phyloP scores from a whole-genome alignment of 2,888 invertebrate species.

The Chydorus sphaericus region DNA sequence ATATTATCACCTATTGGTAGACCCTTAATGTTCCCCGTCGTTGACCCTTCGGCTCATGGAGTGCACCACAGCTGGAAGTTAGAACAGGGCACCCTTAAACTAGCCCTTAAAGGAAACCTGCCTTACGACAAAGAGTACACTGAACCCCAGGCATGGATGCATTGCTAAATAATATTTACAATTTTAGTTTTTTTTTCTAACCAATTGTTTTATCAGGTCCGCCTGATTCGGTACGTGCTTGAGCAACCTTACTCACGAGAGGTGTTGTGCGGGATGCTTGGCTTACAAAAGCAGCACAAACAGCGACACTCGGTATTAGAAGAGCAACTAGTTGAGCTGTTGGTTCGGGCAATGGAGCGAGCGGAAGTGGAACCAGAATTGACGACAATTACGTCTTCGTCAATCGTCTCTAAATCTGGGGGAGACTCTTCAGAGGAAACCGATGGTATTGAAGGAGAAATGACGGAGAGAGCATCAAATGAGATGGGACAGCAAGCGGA shows the following conservation, averaged over 20 bases:
- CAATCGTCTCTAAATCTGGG: too few relatives aligned
- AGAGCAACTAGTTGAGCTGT: slow-evolving; percentile 79
- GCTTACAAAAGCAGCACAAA: slow-evolving; percentile 79
- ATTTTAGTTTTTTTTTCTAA: too few relatives aligned
- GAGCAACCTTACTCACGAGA: slow-evolving; percentile 92
- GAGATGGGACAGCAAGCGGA: too few relatives aligned
- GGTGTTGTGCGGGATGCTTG: slow-evolving; percentile 89
- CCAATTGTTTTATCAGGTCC: too few relatives aligned
- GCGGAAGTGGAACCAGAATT: slow-evolving; percentile 43
- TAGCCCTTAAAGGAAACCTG: slow-evolving; percentile 54
- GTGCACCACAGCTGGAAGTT: slow-evolving; percentile 89
- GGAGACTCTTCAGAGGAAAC: slow-evolving; percentile 29
- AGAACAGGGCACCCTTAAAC: slow-evolving; percentile 64
- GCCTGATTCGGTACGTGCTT: slow-evolving; percentile 70
- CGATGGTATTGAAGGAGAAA: slow-evolving; percentile 42
- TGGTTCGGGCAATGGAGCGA: slow-evolving; percentile 81
- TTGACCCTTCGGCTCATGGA: slow-evolving; percentile 81
- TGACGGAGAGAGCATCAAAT: too few relatives aligned
- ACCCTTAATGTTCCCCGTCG: slow-evolving; percentile 79
- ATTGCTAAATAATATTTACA: too few relatives aligned
- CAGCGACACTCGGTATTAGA: slow-evolving; percentile 76
- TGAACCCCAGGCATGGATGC: slow-evolving; percentile 57
- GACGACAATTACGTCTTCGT: neutral
- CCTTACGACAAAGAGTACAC: slow-evolving; percentile 66
- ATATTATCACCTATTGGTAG: slow-evolving; percentile 89